These are phyloP conservation scores for Blera fallax DNA, from an alignment of 2,888 invertebrate species.

Conservation along the genomic window DNA sequence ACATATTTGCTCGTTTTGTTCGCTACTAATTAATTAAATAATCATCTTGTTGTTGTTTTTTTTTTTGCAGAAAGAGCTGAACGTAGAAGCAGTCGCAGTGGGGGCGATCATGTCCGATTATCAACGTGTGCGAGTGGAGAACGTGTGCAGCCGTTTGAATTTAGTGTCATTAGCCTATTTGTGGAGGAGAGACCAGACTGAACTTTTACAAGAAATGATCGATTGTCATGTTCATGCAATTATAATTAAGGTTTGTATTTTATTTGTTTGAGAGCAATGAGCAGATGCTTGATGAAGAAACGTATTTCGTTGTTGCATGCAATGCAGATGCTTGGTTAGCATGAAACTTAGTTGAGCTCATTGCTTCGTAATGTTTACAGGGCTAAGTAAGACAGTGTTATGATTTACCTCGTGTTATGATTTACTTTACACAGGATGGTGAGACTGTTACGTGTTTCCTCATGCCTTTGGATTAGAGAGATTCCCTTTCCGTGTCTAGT, in stretches of 20 bases:
- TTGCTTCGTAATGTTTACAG: no score
- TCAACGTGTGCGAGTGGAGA: constrained; percentile 98
- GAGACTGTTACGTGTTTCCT: no score
- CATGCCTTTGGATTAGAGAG: no score
- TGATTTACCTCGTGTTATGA: no score
- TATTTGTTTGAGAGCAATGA: background rate
- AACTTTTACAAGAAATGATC: constrained; percentile 98
- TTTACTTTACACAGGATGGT: no score
- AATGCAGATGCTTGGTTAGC: background rate
- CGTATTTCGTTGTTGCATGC: background rate
- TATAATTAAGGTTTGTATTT: constrained; percentile 92
- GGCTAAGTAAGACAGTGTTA: no score
- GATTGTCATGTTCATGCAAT: constrained; percentile 95
- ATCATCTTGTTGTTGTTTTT: background rate
- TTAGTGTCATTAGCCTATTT: constrained; percentile 95
- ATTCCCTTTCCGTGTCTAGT: no score
- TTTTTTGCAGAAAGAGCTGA: constrained; percentile 83
- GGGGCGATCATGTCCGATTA: constrained; percentile 99
- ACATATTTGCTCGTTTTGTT: constrained; percentile 1
- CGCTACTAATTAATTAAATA: background rate
- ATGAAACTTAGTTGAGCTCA: no score
- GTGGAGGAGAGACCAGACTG: constrained; percentile 97
- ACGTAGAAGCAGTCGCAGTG: constrained; percentile 95
- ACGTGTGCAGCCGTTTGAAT: constrained; percentile 97
- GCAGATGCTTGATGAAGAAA: background rate